Evolutionary conservation across 2,113 vertebrate genomes (phyloP).

Genomic region (Rhea pennata): DNA sequence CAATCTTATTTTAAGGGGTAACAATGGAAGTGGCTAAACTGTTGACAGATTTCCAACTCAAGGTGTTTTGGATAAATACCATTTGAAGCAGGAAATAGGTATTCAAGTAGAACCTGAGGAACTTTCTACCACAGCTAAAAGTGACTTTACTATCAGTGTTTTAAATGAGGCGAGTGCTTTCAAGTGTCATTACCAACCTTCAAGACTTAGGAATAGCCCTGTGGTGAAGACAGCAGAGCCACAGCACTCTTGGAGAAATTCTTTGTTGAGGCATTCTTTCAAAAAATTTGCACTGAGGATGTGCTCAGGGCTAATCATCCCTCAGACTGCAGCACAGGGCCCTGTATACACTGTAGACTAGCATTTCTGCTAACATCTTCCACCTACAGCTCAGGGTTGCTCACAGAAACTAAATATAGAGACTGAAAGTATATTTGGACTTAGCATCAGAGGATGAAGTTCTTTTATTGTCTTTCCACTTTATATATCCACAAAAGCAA

Average conservation of each 20-base stretch:
- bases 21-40: not conserved
- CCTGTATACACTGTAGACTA: not conserved
- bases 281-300: not conserved
- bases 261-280: not conserved
- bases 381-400: not conserved
- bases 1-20: not conserved
- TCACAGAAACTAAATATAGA: not conserved
- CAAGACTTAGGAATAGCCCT: not conserved
- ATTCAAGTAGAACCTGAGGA: not conserved
- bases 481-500: not conserved
- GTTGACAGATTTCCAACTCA: not conserved
- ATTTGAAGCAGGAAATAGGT: not conserved
- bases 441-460: not conserved
- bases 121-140: not conserved
- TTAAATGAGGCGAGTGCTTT: not conserved
- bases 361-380: not conserved
- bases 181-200: not conserved
- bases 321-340: not conserved
- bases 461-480: not conserved
- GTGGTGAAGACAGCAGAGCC: not conserved
- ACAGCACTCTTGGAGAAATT: not conserved
- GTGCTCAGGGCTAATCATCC: not conserved
- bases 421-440: not conserved
- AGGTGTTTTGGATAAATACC: not conserved
- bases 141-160: not conserved